Conservation (phyloP, 1,140 invertebrate genomes). For the Anadara kagoshimensis region DNA sequence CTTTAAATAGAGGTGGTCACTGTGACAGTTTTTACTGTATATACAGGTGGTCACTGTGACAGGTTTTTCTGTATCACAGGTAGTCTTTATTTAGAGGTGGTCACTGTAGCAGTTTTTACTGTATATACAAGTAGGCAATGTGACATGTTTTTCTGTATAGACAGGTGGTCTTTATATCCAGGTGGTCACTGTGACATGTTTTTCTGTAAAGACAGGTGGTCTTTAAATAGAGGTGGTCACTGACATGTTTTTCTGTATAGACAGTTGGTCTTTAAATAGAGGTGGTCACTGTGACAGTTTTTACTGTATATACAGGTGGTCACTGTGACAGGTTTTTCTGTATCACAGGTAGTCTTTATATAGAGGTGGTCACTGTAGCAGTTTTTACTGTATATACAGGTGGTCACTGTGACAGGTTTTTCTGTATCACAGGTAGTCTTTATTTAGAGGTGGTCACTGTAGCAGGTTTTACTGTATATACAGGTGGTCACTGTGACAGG, state of each 20-base stretch:
- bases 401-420: background rate
- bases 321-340: background rate
- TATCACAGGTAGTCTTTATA: background rate
- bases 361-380: background rate
- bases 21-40: background rate
- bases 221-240: background rate
- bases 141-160: too few relatives aligned
- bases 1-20: background rate
- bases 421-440: background rate
- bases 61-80: background rate
- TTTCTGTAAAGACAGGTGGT: background rate
- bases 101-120: background rate
- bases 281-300: background rate
- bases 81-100: background rate
- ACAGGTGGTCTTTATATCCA: too few relatives aligned
- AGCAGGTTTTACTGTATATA: background rate
- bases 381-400: background rate
- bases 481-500: background rate
- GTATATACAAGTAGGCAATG: too few relatives aligned
- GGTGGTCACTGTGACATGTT: background rate
- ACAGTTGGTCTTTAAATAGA: background rate
- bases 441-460: background rate
- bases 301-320: background rate
- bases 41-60: background rate
- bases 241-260: background rate